Evolutionary conservation across 2,113 vertebrate species (phyloP), one percentile per base, ranked within the genome.

Genomic region (Hymenochirus boettgeri): DNA sequence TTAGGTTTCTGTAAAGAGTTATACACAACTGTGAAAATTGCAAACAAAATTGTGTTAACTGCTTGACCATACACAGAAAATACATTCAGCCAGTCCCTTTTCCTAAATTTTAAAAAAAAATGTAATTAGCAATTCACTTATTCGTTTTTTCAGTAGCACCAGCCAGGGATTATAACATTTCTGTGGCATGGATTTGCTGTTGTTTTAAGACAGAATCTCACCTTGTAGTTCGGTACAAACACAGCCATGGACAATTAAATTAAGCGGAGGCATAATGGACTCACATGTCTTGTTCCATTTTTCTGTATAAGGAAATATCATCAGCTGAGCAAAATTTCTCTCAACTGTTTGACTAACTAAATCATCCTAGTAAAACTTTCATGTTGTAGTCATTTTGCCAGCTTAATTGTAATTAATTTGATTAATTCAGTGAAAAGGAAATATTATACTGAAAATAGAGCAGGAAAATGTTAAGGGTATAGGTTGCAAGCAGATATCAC

Each of bases 401-500:
- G 45, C 54, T 66, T 66, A 57, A 66, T 66, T 39, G 50, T 50
- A 35, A 50, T 29, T 22, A 42, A 6, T 42, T 42, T 15, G 35
- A 50, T 51, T 19, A 66, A 37, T 62, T 24, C 19, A 53, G 25
- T 39, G 33, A 37, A 45, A 26, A 45, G 22, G 31, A 19, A 2
- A 57, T 27, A 54, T 26, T 27, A 17, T 54, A 13, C 33, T 33
- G 3, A 57, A 57, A 56, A 7, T 56, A n/a, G 42, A 57, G 62
- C 39, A 17, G 56, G 58, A 50, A 62, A 37, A 64, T 33, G 26
- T 56, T 9, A 72, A 75, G 50, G 24, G 26, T 42, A 17, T n/a
- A 27, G 33, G 33, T 52, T 59, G 46, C 64, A 67, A 67, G 64
- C 64, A 52, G 48, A 59, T 45, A 33, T 47, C n/a, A 25, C 53